These are phyloP conservation scores for Scaptomyza parva DNA, from an alignment of 2,888 invertebrate species.

Conservation along the genomic window DNA sequence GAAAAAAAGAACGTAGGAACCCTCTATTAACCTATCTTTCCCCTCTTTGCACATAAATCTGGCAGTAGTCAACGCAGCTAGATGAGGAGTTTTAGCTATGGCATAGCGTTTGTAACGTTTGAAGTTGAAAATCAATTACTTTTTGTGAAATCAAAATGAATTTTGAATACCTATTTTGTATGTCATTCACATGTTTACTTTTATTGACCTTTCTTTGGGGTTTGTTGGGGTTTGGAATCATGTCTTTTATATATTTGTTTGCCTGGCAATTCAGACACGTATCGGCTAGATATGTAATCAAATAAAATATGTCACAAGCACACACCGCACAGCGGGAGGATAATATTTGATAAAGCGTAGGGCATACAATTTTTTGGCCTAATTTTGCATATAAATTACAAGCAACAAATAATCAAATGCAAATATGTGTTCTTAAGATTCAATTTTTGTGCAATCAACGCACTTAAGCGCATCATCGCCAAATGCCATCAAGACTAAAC, in stretches of 20 bases:
- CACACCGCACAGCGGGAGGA: slow-evolving; percentile 21
- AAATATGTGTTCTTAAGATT: slow-evolving; percentile 76
- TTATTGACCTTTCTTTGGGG: background rate
- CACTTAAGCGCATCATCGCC: slow-evolving; percentile 49
- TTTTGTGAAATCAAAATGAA: background rate
- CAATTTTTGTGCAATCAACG: slow-evolving; percentile 81
- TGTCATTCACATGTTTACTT: background rate
- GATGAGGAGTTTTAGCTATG: background rate
- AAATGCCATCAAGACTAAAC: slow-evolving; percentile 36
- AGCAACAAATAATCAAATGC: slow-evolving; percentile 80
- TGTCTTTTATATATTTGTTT: slow-evolving; percentile 29
- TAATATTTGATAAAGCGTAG: slow-evolving; percentile 30
- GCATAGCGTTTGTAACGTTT: background rate
- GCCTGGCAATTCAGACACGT: slow-evolving; percentile 23
- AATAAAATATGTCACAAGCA: slow-evolving; percentile 68
- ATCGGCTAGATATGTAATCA: slow-evolving; percentile 44
- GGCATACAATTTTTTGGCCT: slow-evolving; percentile 34
- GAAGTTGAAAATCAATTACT: background rate
- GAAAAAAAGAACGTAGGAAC: background rate
- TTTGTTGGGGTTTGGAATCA: background rate
- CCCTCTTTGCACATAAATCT: background rate
- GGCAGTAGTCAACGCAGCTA: background rate
- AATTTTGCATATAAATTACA: slow-evolving; percentile 81
- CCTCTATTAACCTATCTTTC: background rate
- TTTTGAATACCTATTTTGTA: background rate